Percentiles rank a stretch among this genome's conserved stretches.
phyloP scores from a whole-genome alignment of 2,888 invertebrate genomes.

The Chrysolina haemoptera region DNA sequence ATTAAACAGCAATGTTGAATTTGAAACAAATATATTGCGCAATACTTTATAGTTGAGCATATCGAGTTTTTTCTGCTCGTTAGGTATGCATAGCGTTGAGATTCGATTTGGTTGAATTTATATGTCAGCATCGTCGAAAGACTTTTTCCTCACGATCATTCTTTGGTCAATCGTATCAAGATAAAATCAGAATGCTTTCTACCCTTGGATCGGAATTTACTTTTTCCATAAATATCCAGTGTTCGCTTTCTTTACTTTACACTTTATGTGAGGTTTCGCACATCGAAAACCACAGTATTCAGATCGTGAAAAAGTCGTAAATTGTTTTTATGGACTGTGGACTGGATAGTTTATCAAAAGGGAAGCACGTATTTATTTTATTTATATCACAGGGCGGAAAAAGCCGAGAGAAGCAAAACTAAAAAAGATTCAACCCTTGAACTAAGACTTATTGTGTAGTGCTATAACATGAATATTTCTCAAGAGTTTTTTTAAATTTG shows the following conservation, averaged over 20 bases:
- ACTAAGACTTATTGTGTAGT: too few relatives aligned
- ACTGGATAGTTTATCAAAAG: neutral
- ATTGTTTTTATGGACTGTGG: constrained; percentile 14
- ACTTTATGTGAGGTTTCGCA: constrained; percentile 7
- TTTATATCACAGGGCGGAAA: neutral
- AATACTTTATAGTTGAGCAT: neutral
- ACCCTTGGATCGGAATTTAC: constrained; percentile 1
- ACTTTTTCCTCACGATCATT: neutral
- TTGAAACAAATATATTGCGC: too few relatives aligned
- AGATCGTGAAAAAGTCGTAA: constrained; percentile 8
- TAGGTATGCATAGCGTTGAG: constrained; percentile 8
- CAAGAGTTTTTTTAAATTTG: too few relatives aligned
- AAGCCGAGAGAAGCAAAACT: neutral
- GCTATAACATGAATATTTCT: too few relatives aligned
- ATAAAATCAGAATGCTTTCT: constrained; percentile 2
- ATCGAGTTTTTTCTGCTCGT: neutral
- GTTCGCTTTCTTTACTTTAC: neutral
- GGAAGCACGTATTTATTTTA: neutral
- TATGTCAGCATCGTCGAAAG: neutral
- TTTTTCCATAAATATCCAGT: neutral
- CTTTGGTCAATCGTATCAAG: constrained; percentile 8
- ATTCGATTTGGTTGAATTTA: constrained; percentile 2
- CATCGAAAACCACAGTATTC: constrained; percentile 5
- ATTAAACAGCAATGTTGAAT: too few relatives aligned
- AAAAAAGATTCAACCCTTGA: neutral